phyloP scores from a whole-genome alignment of 2,797 vertebrate species.

The Catamblyrhynchus diadema region DNA sequence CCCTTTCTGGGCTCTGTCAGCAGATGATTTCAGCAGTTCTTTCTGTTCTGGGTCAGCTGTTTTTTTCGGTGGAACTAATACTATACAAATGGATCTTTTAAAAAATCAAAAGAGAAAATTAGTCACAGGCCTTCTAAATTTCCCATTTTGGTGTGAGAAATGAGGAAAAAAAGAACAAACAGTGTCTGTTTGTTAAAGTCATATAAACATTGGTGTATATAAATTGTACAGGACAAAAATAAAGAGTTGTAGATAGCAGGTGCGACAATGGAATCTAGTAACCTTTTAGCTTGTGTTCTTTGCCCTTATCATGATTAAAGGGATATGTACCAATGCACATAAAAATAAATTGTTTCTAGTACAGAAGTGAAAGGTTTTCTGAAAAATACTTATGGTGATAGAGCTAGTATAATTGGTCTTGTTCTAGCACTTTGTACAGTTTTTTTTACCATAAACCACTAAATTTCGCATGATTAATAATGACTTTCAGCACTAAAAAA shows the following conservation, averaged over 20 bases:
- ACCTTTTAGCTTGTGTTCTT: background rate
- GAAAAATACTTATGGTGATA: background rate
- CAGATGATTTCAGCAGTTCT: background rate
- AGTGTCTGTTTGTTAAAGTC: background rate
- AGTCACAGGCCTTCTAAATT: background rate
- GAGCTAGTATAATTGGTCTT: background rate
- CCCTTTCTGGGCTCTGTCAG: background rate
- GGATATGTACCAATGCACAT: background rate
- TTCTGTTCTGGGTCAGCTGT: background rate
- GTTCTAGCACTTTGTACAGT: background rate
- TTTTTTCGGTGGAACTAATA: background rate
- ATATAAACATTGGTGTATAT: background rate
- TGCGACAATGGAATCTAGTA: background rate
- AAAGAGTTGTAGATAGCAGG: background rate
- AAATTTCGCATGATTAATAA: conserved; percentile 1
- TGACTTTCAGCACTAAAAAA: background rate
- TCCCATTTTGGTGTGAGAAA: background rate
- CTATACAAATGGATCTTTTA: background rate
- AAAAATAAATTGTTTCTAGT: background rate
- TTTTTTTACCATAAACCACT: background rate
- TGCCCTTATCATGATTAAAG: background rate
- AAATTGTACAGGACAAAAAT: background rate
- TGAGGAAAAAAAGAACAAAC: background rate
- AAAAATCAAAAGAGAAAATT: background rate
- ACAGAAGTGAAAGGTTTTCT: background rate